phyloP scores from a whole-genome alignment of 2,113 vertebrate genomes.

The Atlantisia rogersi region DNA sequence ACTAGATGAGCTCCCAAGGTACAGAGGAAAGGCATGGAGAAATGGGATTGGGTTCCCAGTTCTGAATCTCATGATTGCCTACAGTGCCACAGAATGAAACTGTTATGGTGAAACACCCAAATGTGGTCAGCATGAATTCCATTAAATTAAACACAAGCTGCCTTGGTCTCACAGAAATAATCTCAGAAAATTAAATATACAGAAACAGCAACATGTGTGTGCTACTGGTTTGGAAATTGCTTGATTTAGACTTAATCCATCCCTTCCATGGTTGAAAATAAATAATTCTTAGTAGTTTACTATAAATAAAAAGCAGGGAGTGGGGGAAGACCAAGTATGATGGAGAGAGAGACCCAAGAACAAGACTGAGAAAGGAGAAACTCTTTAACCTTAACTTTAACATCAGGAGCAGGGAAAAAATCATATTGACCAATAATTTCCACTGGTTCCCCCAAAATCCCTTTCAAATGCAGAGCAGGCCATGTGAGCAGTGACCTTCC shows the following conservation, averaged over 20 bases:
- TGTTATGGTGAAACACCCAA: not conserved
- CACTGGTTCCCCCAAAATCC: not conserved
- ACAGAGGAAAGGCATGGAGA: not conserved
- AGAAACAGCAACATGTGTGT: accelerated
- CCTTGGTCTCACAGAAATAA: accelerated
- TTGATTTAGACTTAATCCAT: accelerated
- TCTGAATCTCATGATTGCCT: not conserved
- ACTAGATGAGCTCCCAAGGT: not conserved
- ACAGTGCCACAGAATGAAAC: not conserved
- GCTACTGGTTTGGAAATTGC: not conserved
- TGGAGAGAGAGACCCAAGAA: not conserved
- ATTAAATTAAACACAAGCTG: not conserved
- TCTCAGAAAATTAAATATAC: not conserved
- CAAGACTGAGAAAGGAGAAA: not conserved
- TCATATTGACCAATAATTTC: not conserved
- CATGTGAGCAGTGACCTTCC: accelerated
- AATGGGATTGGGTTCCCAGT: not conserved
- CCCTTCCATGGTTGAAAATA: accelerated
- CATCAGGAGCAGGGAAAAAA: not conserved
- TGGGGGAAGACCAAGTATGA: not conserved
- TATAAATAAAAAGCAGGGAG: not conserved
- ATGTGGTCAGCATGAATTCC: not conserved
- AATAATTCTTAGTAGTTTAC: too few species aligned
- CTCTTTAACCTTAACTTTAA: not conserved
- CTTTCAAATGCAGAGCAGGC: not conserved